Percentiles rank a stretch among this genome's conserved stretches.
These are phyloP conservation scores for Lethrus apterus DNA, from an alignment of 1,140 invertebrate species.

Conservation along the genomic window DNA sequence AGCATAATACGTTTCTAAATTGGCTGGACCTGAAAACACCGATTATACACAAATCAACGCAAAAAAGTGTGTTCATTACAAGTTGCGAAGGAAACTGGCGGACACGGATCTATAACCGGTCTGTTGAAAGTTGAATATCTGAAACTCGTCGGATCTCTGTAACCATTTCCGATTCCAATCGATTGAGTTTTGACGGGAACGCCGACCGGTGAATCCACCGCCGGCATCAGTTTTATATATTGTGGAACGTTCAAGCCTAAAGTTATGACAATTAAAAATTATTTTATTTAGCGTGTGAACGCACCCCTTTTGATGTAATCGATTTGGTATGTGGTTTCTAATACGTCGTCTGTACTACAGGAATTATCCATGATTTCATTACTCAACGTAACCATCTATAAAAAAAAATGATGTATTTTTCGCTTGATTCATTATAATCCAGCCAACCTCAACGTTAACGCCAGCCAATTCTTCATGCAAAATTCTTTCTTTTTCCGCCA, in stretches of 20 bases:
- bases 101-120: slow-evolving; percentile 40
- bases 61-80: slow-evolving; percentile 28
- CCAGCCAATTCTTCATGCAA: slow-evolving; percentile 46
- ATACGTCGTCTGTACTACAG: slow-evolving; percentile 50
- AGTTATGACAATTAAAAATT: slow-evolving; percentile 17
- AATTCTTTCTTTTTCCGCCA: slow-evolving; percentile 49
- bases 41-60: not conserved
- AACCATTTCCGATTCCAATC: slow-evolving; percentile 38
- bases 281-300: too few species aligned
- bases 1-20: slow-evolving; percentile 44
- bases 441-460: slow-evolving; percentile 42
- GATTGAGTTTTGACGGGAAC: slow-evolving; percentile 38
- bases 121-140: slow-evolving; percentile 37
- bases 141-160: slow-evolving; percentile 44
- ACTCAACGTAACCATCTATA: slow-evolving; percentile 49
- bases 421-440: slow-evolving; percentile 5
- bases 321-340: slow-evolving; percentile 52
- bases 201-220: slow-evolving; percentile 40
- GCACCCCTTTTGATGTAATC: slow-evolving; percentile 52
- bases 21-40: slow-evolving; percentile 39
- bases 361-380: slow-evolving; percentile 51
- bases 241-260: slow-evolving; percentile 35
- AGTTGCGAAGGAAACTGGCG: slow-evolving; percentile 34
- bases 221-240: slow-evolving; percentile 42
- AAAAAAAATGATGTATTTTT: slow-evolving; percentile 9